Percentiles rank a stretch among this genome's conserved stretches.
These are phyloP conservation scores for Perizoma flavofasciatum DNA, from an alignment of 2,888 invertebrate genomes.

Conservation along the genomic window DNA sequence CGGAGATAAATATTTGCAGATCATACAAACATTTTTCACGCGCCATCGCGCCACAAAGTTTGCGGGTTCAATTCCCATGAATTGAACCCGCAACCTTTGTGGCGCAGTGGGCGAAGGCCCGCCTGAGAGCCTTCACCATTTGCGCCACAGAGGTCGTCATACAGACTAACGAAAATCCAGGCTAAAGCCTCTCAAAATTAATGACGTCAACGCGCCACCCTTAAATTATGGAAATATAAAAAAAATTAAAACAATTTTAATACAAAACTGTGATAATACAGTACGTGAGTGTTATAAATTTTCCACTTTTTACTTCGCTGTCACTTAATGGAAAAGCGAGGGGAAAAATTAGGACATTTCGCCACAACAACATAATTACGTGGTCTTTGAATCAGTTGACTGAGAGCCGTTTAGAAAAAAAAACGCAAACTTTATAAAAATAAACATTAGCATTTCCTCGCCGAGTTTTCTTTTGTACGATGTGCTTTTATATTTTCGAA, in stretches of 20 bases:
- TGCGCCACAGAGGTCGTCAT: too few species aligned
- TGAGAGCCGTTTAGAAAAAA: slow-evolving; percentile 49
- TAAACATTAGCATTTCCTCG: slow-evolving; percentile 37
- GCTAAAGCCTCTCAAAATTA: slow-evolving; percentile 31
- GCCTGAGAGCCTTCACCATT: too few species aligned
- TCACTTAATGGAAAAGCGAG: slow-evolving; percentile 61
- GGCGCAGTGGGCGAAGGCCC: too few species aligned
- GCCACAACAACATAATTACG: slow-evolving; percentile 63
- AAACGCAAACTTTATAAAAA: slow-evolving; percentile 45
- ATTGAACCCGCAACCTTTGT: too few species aligned
- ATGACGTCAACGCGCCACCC: slow-evolving; percentile 33
- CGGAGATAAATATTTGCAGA: too few species aligned
- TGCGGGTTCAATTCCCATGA: too few species aligned
- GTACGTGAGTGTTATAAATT: slow-evolving; percentile 66
- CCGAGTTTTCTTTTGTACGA: slow-evolving; percentile 30
- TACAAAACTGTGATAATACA: slow-evolving; percentile 64
- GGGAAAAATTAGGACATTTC: slow-evolving; percentile 60
- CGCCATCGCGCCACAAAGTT: too few species aligned
- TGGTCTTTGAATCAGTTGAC: slow-evolving; percentile 54
- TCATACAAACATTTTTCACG: too few species aligned
- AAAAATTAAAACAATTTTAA: slow-evolving; percentile 58
- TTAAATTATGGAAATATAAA: slow-evolving; percentile 36
- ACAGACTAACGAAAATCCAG: slow-evolving; percentile 24
- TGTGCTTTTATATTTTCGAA: slow-evolving; percentile 36
- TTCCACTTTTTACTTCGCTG: slow-evolving; percentile 63